Base-by-base conservation (phyloP, 2,113 vertebrate genomes). In the Odocoileus hemionus region DNA sequence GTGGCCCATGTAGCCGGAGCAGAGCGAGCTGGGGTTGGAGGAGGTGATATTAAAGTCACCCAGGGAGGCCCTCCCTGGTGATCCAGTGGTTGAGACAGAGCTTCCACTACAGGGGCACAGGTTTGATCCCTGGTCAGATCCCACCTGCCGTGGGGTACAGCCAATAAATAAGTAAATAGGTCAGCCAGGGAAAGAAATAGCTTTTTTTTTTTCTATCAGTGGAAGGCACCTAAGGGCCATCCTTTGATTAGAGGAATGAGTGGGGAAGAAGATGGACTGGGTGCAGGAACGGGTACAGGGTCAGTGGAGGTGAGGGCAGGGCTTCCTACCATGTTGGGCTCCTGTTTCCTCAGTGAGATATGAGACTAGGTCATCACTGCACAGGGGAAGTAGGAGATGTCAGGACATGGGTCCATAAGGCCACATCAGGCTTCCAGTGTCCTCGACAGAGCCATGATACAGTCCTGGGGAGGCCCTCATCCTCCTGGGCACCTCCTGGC, bases 1-100 rank as follows among this genome's bases (percentile, higher is more conserved):
- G 15, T 2, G 13, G 52, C 26, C 7, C 5, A 26, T 6, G 21
- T 0, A 13, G 23, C 60, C 9, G 19, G 23, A 39, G 54, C 13
- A 17, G 1, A 25, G 45, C 36, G 26, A 70, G 33, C 52, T 3
- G 2, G 36, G 13, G 14, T 9, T 25, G 33, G 47, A 83, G 67
- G 30, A 67, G 80, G 16, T 8, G 5, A 74, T n/a, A 21, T 26
- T 23, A n/a, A 67, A 88, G 43, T 50, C 43, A 79, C 7, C 28
- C 28, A 47, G 45, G 45, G 15, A 50, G 45, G 45, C 8, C 76
- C 26, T 79, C 8, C 76, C 76, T 50, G 45, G 43, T 17, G 28
- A 30, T 79, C 45, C 45, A 50, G 76, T 50, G 28, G 76, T 52
- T 52, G 28, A 80, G 45, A 50, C 78, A 11, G 9, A 30, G 45